These are phyloP conservation scores for Dicrurus megarhynchus DNA, from an alignment of 2,113 vertebrate genomes.

Conservation along the genomic window DNA sequence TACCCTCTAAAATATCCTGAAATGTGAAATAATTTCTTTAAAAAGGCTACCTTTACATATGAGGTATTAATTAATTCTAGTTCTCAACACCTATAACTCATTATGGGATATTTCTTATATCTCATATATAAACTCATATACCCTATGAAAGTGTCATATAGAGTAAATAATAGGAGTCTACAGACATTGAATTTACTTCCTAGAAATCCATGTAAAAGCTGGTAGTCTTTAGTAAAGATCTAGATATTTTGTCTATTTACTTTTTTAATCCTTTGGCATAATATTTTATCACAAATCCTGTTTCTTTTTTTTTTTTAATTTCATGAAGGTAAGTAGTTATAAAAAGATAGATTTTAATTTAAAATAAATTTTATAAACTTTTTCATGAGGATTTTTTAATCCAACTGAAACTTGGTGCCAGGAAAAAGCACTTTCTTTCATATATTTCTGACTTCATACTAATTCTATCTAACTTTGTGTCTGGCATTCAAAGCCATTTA, in stretches of 20 bases:
- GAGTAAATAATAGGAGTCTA: background rate
- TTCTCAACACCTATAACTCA: background rate
- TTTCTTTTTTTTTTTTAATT: background rate
- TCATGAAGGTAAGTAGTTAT: background rate
- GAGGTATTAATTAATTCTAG: background rate
- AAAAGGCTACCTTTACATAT: background rate
- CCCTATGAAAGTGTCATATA: background rate
- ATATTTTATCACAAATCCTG: background rate
- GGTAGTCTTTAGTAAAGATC: background rate
- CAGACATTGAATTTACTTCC: background rate
- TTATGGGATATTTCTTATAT: background rate
- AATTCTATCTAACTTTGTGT: background rate
- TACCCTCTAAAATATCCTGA: background rate
- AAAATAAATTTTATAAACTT: background rate
- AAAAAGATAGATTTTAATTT: background rate
- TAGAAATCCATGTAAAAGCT: background rate
- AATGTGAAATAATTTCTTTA: background rate
- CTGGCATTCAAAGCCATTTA: slow-evolving; percentile 24
- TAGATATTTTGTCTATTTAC: background rate
- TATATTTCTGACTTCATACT: background rate
- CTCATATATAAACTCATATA: background rate
- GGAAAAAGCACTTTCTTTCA: background rate
- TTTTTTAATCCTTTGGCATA: background rate
- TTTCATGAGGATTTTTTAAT: background rate
- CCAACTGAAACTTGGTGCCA: background rate